Evolutionary conservation across 2,797 vertebrate genomes (phyloP).

Genomic region (Sebastes cheni): DNA sequence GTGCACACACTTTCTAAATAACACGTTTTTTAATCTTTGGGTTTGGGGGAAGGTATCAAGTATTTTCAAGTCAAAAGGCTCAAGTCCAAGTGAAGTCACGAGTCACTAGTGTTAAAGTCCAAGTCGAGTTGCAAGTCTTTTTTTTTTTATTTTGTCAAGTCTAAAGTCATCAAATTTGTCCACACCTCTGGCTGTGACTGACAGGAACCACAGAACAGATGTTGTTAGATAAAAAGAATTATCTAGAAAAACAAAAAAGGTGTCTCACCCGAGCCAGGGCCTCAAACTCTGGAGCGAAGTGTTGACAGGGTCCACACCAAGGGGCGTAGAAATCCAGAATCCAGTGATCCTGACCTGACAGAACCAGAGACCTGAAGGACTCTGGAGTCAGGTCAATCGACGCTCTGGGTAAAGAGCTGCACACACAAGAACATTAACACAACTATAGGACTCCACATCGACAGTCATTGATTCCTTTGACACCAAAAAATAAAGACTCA

Average conservation of each 20-base stretch:
- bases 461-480: background rate
- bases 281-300: conserved; percentile 96
- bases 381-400: conserved; percentile 90
- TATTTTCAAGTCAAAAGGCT: too few relatives aligned
- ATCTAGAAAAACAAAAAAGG: background rate
- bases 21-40: too few relatives aligned
- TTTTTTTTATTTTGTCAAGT: too few relatives aligned
- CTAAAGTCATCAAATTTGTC: too few relatives aligned
- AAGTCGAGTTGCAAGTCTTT: too few relatives aligned
- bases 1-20: too few relatives aligned
- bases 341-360: conserved; percentile 91
- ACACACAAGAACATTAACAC: conserved; percentile 12
- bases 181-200: too few relatives aligned
- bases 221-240: too few relatives aligned
- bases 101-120: too few relatives aligned
- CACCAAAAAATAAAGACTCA: conserved; percentile 64
- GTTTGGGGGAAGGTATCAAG: too few relatives aligned
- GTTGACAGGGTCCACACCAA: conserved; percentile 96
- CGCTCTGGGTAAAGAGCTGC: conserved; percentile 87
- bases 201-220: background rate
- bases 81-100: too few relatives aligned
- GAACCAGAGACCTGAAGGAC: conserved; percentile 87
- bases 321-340: conserved; percentile 96
- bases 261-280: conserved; percentile 88
- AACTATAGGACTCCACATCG: too few relatives aligned